Percentiles rank a stretch among this genome's conserved stretches.
These are phyloP conservation scores for Phenganax stokvisi DNA, from an alignment of 92 coral and sea anemone species.

Conservation along the genomic window DNA sequence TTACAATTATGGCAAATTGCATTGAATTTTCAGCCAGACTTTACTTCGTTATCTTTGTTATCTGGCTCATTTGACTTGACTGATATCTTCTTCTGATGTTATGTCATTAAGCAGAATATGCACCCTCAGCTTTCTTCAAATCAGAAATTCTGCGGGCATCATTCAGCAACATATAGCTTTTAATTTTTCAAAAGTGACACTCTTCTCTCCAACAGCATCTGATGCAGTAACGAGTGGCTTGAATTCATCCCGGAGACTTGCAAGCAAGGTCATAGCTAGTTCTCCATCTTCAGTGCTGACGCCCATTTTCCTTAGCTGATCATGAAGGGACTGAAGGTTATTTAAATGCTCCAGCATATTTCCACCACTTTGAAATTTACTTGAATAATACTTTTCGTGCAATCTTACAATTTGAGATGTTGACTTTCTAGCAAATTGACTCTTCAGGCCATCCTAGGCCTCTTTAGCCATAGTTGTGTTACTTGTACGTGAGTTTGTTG, in stretches of 20 bases:
- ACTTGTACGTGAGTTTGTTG: conserved; percentile 28
- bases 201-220: conserved; percentile 27
- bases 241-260: conserved; percentile 9
- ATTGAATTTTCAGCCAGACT: conserved; percentile 12
- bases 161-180: conserved; percentile 22
- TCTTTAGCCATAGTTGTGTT: conserved; percentile 33
- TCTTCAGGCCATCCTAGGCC: conserved; percentile 34
- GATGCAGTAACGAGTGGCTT: conserved; percentile 19
- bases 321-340: neutral
- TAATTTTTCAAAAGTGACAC: conserved; percentile 9
- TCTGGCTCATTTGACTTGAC: neutral
- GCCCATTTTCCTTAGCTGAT: conserved; percentile 8
- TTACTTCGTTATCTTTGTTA: no score
- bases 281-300: conserved; percentile 12
- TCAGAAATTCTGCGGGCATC: conserved; percentile 22
- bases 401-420: conserved; percentile 13
- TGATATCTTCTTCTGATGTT: neutral
- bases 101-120: conserved; percentile 14
- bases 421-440: conserved; percentile 26
- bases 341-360: conserved; percentile 18
- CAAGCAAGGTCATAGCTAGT: conserved; percentile 23
- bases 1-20: conserved; percentile 42
- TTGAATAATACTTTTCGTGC: conserved; percentile 15
- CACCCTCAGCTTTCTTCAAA: conserved; percentile 1
- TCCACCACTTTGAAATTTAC: conserved; percentile 28